Base-by-base conservation (phyloP, 2,113 vertebrate genomes). In the Albula glossodonta region DNA sequence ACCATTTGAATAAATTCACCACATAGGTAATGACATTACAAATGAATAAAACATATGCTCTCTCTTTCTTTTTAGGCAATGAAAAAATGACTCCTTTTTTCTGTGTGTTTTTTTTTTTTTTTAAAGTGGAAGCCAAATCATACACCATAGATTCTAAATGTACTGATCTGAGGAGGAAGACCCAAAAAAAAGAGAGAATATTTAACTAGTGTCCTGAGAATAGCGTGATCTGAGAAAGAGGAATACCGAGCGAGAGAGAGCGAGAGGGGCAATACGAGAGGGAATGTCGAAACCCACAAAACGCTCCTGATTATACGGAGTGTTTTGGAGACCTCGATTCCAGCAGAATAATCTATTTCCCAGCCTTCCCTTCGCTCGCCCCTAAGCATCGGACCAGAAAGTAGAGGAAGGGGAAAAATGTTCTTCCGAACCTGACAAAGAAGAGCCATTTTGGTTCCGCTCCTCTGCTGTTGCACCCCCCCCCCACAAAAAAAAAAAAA, bases 21-120 rank as follows among this genome's bases (percentile, higher is more conserved):
- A 17, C 80, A 83, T 85, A 53, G 49, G 8, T 51, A 70, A 48
- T n/a, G 77, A 12, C n/a, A 80, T 83, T 82, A 8, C 6, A 66
- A 88, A 84, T 82, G 8, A 81, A 84, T 48, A 53, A 85, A 87
- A 86, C 51, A 84, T 56, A 41, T 82, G 84, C 70, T 19, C 57
- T 48, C 51, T 11, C 83, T 89, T 19, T 15, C 3, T 60, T 51
- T 56, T 88, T 51, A 85, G 15, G 85, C 51, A 57, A 2, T 15
- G 52, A 78, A 4, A 84, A 83, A 78, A 66, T 1, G 86, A 87
- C 82, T 66, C 31, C 31, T 41, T 41, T 41, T 41, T 41, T 41
- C 1, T 41, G 31, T 41, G 31, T 41, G n/a, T 41, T 41, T 41
- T 41, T 41, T 41, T 41, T 41, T 80, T 84, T 83, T 7, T 1